Evolutionary conservation across 2,113 vertebrate genomes (phyloP).

Genomic region (Rana temporaria): DNA sequence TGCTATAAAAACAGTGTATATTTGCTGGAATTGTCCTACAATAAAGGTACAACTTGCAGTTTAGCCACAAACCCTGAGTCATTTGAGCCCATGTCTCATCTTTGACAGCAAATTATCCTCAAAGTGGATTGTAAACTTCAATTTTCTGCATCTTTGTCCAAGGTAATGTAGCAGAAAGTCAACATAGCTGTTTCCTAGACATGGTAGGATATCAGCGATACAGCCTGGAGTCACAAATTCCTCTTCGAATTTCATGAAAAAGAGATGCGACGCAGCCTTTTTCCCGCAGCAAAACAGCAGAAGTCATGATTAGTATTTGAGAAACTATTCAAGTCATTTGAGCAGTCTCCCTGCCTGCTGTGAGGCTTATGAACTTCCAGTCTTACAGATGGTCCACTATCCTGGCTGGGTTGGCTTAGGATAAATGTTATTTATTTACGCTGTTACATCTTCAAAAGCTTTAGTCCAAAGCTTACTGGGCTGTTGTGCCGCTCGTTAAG

Average conservation of each 20-base stretch:
- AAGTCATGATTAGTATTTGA: constrained; percentile 31
- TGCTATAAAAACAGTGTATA: no score
- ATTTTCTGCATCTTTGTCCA: constrained; percentile 32
- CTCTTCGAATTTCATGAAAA: constrained; percentile 16
- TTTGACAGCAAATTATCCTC: constrained; percentile 2
- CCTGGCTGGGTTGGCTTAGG: constrained; percentile 37
- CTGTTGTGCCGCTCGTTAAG: constrained; percentile 14
- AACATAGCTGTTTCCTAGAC: constrained; percentile 17
- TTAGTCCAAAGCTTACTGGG: neutral
- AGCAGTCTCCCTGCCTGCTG: constrained; percentile 27
- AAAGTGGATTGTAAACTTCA: neutral
- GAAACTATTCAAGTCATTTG: constrained; percentile 37
- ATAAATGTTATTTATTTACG: constrained; percentile 45
- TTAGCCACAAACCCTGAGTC: no score
- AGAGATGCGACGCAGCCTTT: neutral
- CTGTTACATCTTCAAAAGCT: constrained; percentile 35
- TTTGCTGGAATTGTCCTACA: no score
- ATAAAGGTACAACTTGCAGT: no score
- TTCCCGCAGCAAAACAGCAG: constrained; percentile 42
- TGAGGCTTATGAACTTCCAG: constrained; percentile 32
- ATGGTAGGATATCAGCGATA: constrained; percentile 13
- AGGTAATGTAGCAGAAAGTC: constrained; percentile 23
- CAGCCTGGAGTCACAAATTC: constrained; percentile 30
- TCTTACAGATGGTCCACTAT: constrained; percentile 22
- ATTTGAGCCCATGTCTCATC: neutral